phyloP scores from a whole-genome alignment of 2,888 invertebrate species.

The Callyntrura sp. region DNA sequence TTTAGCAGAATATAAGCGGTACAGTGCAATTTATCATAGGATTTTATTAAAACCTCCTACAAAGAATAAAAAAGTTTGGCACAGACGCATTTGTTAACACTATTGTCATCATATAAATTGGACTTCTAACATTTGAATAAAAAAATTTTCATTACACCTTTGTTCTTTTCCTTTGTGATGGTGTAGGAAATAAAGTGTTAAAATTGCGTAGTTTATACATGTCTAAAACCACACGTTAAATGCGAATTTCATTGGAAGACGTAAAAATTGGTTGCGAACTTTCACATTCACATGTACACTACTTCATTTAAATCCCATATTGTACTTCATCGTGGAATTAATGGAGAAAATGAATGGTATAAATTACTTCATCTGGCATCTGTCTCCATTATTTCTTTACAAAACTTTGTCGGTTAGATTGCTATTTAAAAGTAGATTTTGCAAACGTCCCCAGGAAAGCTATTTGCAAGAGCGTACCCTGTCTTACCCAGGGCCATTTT shows the following conservation, averaged over 20 bases:
- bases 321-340: slow-evolving; percentile 18
- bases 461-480: not conserved
- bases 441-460: not conserved
- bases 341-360: slow-evolving; percentile 39
- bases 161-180: too few species aligned
- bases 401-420: not conserved
- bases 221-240: slow-evolving; percentile 9
- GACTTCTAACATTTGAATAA: too few species aligned
- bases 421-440: not conserved
- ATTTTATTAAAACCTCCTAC: too few species aligned
- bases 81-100: too few species aligned
- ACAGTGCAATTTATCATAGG: too few species aligned
- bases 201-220: not conserved
- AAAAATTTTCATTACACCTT: too few species aligned
- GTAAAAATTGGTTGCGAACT: not conserved
- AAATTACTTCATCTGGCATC: slow-evolving; percentile 28
- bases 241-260: not conserved
- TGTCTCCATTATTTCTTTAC: not conserved
- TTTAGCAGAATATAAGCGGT: too few species aligned
- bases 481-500: not conserved
- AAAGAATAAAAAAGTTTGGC: too few species aligned
- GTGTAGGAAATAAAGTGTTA: too few species aligned
- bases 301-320: slow-evolving; percentile 19
- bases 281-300: not conserved
- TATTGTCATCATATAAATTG: too few species aligned